Evolutionary conservation across 2,797 vertebrate genomes (phyloP).

Genomic region (Sebastes miniatus): DNA sequence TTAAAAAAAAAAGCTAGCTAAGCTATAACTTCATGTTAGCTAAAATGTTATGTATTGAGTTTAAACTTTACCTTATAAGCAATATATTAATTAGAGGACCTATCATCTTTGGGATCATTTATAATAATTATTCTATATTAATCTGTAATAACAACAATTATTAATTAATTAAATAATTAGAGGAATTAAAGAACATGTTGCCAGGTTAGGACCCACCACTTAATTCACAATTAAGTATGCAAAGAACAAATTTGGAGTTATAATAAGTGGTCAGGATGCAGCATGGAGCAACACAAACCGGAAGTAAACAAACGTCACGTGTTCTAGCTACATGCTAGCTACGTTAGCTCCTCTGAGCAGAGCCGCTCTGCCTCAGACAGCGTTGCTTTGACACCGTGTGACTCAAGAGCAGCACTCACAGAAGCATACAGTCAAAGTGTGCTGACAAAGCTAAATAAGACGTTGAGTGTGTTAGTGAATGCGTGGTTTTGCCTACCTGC

Average conservation of each 20-base stretch:
- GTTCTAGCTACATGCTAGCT: not conserved
- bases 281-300: too few species aligned
- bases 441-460: not conserved
- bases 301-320: not conserved
- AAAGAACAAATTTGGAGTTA: not conserved
- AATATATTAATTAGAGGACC: not conserved
- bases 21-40: not conserved
- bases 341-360: not conserved
- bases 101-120: too few species aligned
- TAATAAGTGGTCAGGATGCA: too few species aligned
- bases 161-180: accelerated
- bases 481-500: constrained; percentile 24
- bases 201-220: not conserved
- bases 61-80: not conserved
- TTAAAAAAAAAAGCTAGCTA: not conserved
- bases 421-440: too few species aligned
- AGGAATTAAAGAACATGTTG: not conserved
- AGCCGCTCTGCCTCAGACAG: not conserved
- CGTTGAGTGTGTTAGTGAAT: too few species aligned
- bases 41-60: not conserved
- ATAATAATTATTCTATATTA: too few species aligned
- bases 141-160: too few species aligned
- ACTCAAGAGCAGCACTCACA: not conserved
- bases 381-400: not conserved
- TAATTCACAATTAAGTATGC: not conserved